Percentiles rank a stretch among this genome's conserved stretches.
These are phyloP conservation scores for Microhierax caerulescens DNA, from an alignment of 2,797 vertebrate species.

Conservation along the genomic window DNA sequence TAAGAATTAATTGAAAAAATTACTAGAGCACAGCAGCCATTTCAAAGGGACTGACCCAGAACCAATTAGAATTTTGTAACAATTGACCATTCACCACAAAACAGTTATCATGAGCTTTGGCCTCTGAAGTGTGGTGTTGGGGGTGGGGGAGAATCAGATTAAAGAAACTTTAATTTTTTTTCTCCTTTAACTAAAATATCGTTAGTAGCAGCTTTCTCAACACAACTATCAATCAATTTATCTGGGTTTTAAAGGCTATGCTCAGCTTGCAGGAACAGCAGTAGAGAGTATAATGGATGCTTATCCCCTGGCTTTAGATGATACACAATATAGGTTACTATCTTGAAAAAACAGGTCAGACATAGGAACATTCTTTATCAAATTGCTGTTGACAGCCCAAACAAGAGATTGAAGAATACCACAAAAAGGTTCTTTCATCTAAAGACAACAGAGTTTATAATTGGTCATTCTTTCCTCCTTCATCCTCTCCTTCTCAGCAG, in stretches of 20 bases:
- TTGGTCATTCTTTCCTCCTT: slow-evolving; percentile 76
- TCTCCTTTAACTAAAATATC: slow-evolving; percentile 47
- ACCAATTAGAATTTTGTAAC: slow-evolving; percentile 85
- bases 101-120: slow-evolving; percentile 75
- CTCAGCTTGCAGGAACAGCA: slow-evolving; percentile 43
- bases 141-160: slow-evolving; percentile 69
- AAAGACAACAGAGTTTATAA: slow-evolving; percentile 75
- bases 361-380: slow-evolving; percentile 74
- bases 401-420: slow-evolving; percentile 73
- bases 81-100: slow-evolving; percentile 82
- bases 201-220: slow-evolving; percentile 63
- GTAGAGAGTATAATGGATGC: slow-evolving; percentile 49
- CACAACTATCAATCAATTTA: slow-evolving; percentile 54
- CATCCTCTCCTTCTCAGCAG: slow-evolving; percentile 69
- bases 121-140: slow-evolving; percentile 73
- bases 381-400: slow-evolving; percentile 83
- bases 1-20: slow-evolving; percentile 87
- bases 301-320: slow-evolving; percentile 61
- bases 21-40: slow-evolving; percentile 76
- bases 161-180: slow-evolving; percentile 66
- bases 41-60: slow-evolving; percentile 83
- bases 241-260: slow-evolving; percentile 63
- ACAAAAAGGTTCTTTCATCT: slow-evolving; percentile 82
- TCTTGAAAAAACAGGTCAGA: slow-evolving; percentile 81
- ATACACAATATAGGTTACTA: slow-evolving; percentile 75